These are phyloP conservation scores for Poeciliopsis retropinna DNA, from an alignment of 2,113 vertebrate genomes.

Conservation along the genomic window DNA sequence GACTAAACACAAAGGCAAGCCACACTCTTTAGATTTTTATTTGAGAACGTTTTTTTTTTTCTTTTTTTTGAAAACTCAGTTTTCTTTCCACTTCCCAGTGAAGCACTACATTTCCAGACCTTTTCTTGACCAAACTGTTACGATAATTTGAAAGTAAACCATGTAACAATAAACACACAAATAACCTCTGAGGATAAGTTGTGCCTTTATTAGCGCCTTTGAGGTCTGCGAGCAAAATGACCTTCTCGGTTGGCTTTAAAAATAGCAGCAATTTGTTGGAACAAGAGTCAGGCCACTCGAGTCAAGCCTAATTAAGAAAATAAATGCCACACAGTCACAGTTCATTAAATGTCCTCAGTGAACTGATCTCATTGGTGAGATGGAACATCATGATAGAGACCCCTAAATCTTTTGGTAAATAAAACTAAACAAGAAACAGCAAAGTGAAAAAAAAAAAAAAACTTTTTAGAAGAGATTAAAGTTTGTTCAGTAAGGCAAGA, in stretches of 20 bases:
- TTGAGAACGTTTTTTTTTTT: neutral
- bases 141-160: neutral
- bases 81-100: neutral
- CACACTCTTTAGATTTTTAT: too few relatives aligned
- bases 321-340: constrained; percentile 16
- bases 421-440: constrained; percentile 2
- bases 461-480: neutral
- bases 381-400: neutral
- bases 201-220: neutral
- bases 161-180: neutral
- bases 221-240: constrained; percentile 3
- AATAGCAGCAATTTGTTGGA: constrained; percentile 31
- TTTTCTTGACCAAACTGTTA: neutral
- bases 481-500: neutral
- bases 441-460: neutral
- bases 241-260: constrained; percentile 32
- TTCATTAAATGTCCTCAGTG: neutral
- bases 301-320: constrained; percentile 16
- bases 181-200: neutral
- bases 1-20: neutral
- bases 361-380: neutral
- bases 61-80: neutral
- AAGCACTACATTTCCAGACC: neutral
- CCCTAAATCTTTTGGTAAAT: neutral
- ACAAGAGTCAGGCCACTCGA: constrained; percentile 2